A percentile compares a stretch with the other conserved stretches of the same genome.
phyloP scores from a whole-genome alignment of 2,797 vertebrate genomes.

The Ciconia nigra region DNA sequence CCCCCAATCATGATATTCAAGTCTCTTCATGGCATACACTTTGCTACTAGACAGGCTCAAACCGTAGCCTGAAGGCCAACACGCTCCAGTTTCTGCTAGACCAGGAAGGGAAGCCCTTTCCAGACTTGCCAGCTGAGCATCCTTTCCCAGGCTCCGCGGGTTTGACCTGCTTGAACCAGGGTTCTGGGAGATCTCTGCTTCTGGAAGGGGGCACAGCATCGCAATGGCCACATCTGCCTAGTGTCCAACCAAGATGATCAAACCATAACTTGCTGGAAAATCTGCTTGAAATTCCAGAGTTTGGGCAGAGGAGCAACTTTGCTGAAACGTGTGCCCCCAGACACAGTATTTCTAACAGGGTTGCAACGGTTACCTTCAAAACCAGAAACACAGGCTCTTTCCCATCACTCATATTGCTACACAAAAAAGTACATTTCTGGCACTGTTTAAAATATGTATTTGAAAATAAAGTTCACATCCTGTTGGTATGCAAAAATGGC shows the following conservation, averaged over 20 bases:
- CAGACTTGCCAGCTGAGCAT: neutral
- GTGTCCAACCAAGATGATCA: neutral
- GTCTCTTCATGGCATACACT: neutral
- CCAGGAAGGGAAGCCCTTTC: neutral
- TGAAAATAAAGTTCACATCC: neutral
- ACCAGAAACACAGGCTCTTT: neutral
- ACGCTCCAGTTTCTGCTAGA: neutral
- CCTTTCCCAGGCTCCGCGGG: fast-evolving
- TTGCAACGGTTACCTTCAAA: neutral
- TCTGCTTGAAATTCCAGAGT: neutral
- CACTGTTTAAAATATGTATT: neutral
- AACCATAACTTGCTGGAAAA: neutral
- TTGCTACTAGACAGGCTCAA: neutral
- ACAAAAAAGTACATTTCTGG: neutral
- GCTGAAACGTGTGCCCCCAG: neutral
- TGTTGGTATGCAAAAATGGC: neutral
- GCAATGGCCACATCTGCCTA: neutral
- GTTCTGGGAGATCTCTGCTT: neutral
- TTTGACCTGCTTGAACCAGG: neutral
- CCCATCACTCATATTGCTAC: neutral
- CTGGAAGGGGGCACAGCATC: neutral
- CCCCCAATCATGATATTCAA: neutral
- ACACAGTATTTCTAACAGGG: neutral
- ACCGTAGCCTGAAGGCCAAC: neutral
- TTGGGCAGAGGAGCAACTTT: neutral